Evolutionary conservation across 1,140 invertebrate genomes (phyloP), one percentile per base, ranked within the genome.

Genomic region (Meloidogyne floridensis): DNA sequence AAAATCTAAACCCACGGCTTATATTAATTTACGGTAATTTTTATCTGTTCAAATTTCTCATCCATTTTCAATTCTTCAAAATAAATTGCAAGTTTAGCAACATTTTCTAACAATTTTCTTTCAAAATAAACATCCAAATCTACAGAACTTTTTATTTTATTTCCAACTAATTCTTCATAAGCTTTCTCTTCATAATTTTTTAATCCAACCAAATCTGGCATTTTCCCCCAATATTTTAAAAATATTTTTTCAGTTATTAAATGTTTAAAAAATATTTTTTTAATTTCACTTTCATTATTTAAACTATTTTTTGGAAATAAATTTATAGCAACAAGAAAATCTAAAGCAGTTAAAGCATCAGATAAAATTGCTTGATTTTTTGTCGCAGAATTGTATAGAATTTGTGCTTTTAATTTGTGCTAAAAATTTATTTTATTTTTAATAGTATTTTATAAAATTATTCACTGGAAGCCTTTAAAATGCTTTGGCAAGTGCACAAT

Each of bases 151-250:
- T n/a, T 65, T 65, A 65, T 65, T 65, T 65, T 65, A 65, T n/a
- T 65, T 18, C n/a, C 59, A 65, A n/a, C n/a, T n/a, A 65, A 65
- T 65, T 65, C 59, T 65, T 65, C 59, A 65, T 65, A 65, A 65
- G 10, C 15, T n/a, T 65, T n/a, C 8, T 65, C 59, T 65, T 65
- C 15, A 65, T n/a, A 6, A 65, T 65, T 65, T 65, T 65, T 65
- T 65, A 65, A 8, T 7, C 59, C 59, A 65, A n/a, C 0, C 59
- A 15, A 65, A 65, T 65, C 7, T 18, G 59, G 59, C 15, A n/a
- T n/a, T 65, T 65, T 65, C n/a, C 59, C n/a, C 59, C 15, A 65
- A 65, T 65, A 1, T n/a, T 65, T 65, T n/a, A 18, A 65, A 65
- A 18, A n/a, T 65, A 65, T n/a, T n/a, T 65, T 65, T 6, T 65